phyloP scores from a whole-genome alignment of 2,888 invertebrate species.

The Drosophila monieri region DNA sequence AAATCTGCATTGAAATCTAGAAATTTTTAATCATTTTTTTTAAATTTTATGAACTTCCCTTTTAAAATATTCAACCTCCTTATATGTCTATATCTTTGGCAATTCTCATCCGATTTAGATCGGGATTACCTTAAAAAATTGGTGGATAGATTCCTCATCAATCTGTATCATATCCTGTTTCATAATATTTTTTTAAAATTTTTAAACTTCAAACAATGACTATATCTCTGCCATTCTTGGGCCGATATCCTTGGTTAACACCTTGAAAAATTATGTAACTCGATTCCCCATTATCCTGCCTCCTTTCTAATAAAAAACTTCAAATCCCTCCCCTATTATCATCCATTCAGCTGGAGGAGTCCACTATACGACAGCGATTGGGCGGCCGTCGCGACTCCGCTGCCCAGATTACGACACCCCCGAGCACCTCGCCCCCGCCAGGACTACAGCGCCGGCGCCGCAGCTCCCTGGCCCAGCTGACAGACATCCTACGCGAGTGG shows the following conservation, averaged over 20 bases:
- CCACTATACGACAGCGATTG: slow-evolving; percentile 92
- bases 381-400: slow-evolving; percentile 95
- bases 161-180: too few species aligned
- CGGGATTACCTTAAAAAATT: neutral
- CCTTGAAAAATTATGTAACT: too few species aligned
- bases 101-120: neutral
- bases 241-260: too few species aligned
- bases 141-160: too few species aligned
- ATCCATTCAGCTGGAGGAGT: slow-evolving; percentile 88
- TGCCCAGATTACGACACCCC: slow-evolving; percentile 95
- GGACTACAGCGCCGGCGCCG: slow-evolving; percentile 89
- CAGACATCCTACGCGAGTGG: slow-evolving; percentile 95
- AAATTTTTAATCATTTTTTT: too few species aligned
- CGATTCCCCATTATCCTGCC: too few species aligned
- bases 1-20: too few species aligned
- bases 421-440: slow-evolving; percentile 88
- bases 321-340: neutral
- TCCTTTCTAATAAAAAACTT: too few species aligned
- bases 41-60: neutral
- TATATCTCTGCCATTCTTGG: too few species aligned
- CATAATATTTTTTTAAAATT: too few species aligned
- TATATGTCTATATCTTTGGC: neutral
- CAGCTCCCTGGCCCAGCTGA: slow-evolving; percentile 94
- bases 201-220: too few species aligned
- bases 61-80: neutral